Percentiles rank a stretch among this genome's conserved stretches.
These are phyloP conservation scores for Agrotis clavis DNA, from an alignment of 2,888 invertebrate genomes.

Conservation along the genomic window DNA sequence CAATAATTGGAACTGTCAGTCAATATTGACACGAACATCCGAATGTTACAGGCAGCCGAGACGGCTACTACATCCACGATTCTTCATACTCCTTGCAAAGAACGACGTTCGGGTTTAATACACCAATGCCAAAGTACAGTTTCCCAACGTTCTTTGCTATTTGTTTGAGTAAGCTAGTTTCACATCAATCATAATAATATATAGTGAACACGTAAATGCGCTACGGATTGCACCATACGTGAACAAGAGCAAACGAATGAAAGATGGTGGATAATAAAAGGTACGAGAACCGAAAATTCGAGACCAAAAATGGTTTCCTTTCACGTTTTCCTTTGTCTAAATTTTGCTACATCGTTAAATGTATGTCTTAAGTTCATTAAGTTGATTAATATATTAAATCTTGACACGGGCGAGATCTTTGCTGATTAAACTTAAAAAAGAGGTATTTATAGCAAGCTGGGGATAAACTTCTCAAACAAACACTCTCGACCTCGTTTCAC, in stretches of 20 bases:
- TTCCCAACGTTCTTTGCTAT: slow-evolving; percentile 46
- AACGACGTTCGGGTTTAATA: slow-evolving; percentile 38
- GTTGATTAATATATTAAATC: slow-evolving; percentile 35
- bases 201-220: slow-evolving; percentile 55
- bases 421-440: slow-evolving; percentile 17
- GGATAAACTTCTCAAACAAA: slow-evolving; percentile 6
- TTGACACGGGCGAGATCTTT: not conserved
- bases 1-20: slow-evolving; percentile 65
- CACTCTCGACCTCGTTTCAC: slow-evolving; percentile 22
- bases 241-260: slow-evolving; percentile 47
- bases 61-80: slow-evolving; percentile 40
- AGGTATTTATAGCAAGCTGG: slow-evolving; percentile 12
- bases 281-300: slow-evolving; percentile 10
- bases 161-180: slow-evolving; percentile 61
- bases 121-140: slow-evolving; percentile 55
- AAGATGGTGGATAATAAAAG: slow-evolving; percentile 17
- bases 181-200: slow-evolving; percentile 61
- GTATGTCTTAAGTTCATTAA: not conserved
- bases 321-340: slow-evolving; percentile 26
- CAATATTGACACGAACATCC: slow-evolving; percentile 37
- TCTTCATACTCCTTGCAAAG: slow-evolving; percentile 21
- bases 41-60: slow-evolving; percentile 3
- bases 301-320: slow-evolving; percentile 1
- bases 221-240: slow-evolving; percentile 35
- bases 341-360: not conserved